Base-by-base conservation (phyloP, 2,888 invertebrate species). In the Clusia tigrina region DNA sequence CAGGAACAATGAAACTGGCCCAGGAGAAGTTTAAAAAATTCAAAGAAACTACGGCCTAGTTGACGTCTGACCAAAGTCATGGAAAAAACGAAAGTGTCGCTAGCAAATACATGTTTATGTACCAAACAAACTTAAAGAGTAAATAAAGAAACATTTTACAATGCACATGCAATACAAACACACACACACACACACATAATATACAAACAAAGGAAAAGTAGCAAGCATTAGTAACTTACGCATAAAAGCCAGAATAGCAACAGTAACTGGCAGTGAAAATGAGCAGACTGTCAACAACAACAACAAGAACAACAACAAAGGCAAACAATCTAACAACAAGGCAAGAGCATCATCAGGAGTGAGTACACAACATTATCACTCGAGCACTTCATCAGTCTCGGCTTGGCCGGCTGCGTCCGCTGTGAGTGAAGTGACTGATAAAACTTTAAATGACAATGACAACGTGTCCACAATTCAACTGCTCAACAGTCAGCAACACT, bases 261-360 rank as follows among this genome's bases (percentile, higher is more conserved):
- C 1, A 23, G 52, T 6, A 23, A 24, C 24, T 6, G 12, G 32
- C 32, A 32, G 32, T 2, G 15, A 17, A 52, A 18, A 52, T 23
- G 23, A 23, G 52, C 15, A 23, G 52, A 18, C 23, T 18, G 52
- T 18, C 59, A 61, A 46, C 58, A 38, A 22, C 55, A 59, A 56
- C 63, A 54, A 58, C 67, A 63, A 32, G 57, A 62, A 26, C 67
- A 64, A 20, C 54, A 56, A 22, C 62, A 58, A 51, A 51, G 26
- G 18, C 46, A 60, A n/a, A n/a, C n/a, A n/a, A n/a, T n/a, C n/a
- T n/a, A n/a, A n/a, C 53, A 62, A 63, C 46, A 56, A 64, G 23
- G 57, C 54, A 57, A 9, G 32, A 53, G 15, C 46, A 54, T 38
- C n/a, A 32, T 22, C n/a, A n/a, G 54, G 10, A 26, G 24, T n/a